These are phyloP conservation scores for Drosophila suzukii DNA, from an alignment of 1,140 invertebrate genomes.

Conservation along the genomic window DNA sequence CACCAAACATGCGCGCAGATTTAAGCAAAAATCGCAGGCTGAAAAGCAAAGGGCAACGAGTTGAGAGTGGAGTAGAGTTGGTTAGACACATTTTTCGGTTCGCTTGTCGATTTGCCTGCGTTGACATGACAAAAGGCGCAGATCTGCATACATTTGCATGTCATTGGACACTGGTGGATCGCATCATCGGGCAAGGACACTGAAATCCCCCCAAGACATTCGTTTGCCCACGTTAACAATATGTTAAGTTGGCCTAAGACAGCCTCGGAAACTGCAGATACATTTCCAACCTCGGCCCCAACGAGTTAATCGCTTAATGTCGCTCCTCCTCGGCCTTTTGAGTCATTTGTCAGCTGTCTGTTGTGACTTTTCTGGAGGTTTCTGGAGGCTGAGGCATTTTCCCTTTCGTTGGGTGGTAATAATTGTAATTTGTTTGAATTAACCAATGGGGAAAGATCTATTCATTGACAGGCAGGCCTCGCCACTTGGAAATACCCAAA, in stretches of 20 bases:
- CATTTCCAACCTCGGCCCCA: conserved; percentile 24
- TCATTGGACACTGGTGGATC: conserved; percentile 65
- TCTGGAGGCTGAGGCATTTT: conserved; percentile 18
- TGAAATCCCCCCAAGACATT: conserved; percentile 77
- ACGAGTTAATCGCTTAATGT: conserved; percentile 82
- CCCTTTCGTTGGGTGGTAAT: conserved; percentile 19
- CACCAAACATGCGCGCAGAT: conserved; percentile 81
- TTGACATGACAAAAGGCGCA: conserved; percentile 84
- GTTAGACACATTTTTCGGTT: conserved; percentile 70
- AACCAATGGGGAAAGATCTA: conserved; percentile 30
- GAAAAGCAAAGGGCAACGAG: conserved; percentile 46
- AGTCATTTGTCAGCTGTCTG: conserved; percentile 78
- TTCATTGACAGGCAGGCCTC: conserved; percentile 45
- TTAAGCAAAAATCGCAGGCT: conserved; percentile 68
- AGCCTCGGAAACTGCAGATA: conserved; percentile 1
- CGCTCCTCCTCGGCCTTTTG: conserved; percentile 26
- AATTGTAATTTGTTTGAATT: conserved; percentile 80
- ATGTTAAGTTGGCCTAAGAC: conserved; percentile 69
- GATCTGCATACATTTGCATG: conserved; percentile 84
- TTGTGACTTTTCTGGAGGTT: conserved; percentile 24
- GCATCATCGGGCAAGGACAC: conserved; percentile 80
- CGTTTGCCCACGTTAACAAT: conserved; percentile 77
- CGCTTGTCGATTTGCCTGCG: conserved; percentile 78
- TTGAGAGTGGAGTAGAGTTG: conserved; percentile 45
- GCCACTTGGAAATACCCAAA: conserved; percentile 52